Evolutionary conservation across 1,140 invertebrate genomes (phyloP), one percentile per base, ranked within the genome.

Genomic region (Drosophila virilis): DNA sequence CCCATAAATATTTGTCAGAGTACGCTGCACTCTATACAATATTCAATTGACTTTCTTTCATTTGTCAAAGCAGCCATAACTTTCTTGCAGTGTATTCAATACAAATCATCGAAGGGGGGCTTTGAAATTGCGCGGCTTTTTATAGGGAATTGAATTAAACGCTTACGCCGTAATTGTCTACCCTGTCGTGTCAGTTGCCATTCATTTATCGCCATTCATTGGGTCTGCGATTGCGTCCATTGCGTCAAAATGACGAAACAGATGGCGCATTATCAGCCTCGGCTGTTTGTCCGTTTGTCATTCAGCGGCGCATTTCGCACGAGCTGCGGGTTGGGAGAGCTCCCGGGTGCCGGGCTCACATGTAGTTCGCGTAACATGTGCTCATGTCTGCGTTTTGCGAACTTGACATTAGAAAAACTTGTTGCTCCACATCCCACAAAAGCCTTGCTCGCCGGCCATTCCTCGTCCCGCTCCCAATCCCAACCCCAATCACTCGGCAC

Each of bases 361-460:
- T 28, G 3, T 28, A 28, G 22, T 43, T 54, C 10, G 40, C 17
- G 5, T 35, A 40, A 51, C 40, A 77, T 77, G 10, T 48, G 40
- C 42, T 54, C 37, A 50, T 74, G 51, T 69, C 58, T 62, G 80
- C 61, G 80, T 77, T 90, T 78, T 75, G 80, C 85, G 85, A 90
- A 85, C 85, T 90, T 89, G 85, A 58, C 71, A 76, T 71, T 81
- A 67, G 33, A 35, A 54, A 54, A 73, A 83, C 76, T 67, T 74
- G 72, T 83, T 77, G 73, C 65, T 69, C 68, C 17, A 58, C 61
- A 55, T 57, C n/a, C 13, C 33, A 10, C 8, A 13, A 7, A 8
- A 33, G n/a, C 15, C 46, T 13, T 13, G 59, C 15, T 12, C 33
- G 32, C 0, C 13, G 12, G 2, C 15, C 12, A 33, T 15, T 15